These are phyloP conservation scores for Oscheius sp. DNA, from an alignment of 2,888 invertebrate species.

Conservation along the genomic window DNA sequence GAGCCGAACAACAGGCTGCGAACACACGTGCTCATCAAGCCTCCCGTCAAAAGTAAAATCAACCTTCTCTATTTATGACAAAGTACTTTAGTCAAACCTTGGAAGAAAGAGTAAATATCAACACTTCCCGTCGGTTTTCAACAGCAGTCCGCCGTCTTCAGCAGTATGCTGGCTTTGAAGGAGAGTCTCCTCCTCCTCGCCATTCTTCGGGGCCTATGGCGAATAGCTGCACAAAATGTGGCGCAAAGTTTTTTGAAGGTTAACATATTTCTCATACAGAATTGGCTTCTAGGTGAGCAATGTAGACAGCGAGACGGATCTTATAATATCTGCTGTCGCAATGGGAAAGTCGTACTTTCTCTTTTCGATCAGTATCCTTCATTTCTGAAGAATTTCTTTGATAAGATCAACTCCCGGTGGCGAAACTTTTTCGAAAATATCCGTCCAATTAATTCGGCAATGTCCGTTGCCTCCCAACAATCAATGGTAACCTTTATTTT, in stretches of 20 bases:
- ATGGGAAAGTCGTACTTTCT: background rate
- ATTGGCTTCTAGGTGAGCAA: background rate
- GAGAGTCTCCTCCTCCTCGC: background rate
- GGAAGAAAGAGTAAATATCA: background rate
- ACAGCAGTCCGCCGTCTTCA: background rate
- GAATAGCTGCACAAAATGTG: background rate
- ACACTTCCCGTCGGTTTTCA: background rate
- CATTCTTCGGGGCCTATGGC: conserved; percentile 6
- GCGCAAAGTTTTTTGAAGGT: conserved; percentile 9
- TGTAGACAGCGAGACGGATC: background rate
- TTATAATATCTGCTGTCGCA: conserved; percentile 9
- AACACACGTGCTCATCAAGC: background rate
- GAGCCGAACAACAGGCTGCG: background rate
- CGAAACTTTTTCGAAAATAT: conserved; percentile 31
- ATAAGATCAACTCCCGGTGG: background rate
- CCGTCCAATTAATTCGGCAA: conserved; percentile 35
- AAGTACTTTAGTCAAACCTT: background rate
- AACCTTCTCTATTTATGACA: background rate
- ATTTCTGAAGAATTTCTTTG: background rate
- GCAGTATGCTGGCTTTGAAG: background rate
- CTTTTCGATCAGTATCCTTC: conserved; percentile 19
- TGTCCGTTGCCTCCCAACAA: conserved; percentile 35
- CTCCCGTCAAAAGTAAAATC: background rate
- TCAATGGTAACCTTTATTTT: too few species aligned
- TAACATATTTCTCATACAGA: too few species aligned